Evolutionary conservation across 37 sponge, comb jelly and placozoan species (phyloP).

Genomic region (Amphimedon queenslandica): DNA sequence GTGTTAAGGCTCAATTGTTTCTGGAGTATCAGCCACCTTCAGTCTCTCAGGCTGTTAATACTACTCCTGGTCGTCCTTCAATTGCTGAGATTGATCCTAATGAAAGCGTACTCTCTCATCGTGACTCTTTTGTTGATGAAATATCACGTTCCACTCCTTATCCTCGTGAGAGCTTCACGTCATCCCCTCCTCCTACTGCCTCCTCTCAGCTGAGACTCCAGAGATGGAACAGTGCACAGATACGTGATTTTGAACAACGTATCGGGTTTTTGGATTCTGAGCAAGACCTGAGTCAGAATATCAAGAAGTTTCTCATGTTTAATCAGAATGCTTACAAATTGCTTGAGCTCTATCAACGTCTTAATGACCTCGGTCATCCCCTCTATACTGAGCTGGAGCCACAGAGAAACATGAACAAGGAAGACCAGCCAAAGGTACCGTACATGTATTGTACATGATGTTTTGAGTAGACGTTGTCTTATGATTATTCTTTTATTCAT

Average conservation of each 20-base stretch:
- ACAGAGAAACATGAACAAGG: neutral
- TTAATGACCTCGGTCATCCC: conserved; percentile 61
- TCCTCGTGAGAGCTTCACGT: neutral
- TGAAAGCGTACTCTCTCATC: neutral
- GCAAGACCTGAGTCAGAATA: conserved; percentile 11
- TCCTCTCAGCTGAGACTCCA: neutral
- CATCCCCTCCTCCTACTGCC: neutral
- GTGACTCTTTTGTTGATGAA: neutral
- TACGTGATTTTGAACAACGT: conserved; percentile 77
- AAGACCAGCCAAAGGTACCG: neutral
- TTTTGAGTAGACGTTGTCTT: too few relatives aligned
- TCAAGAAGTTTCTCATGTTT: conserved; percentile 43
- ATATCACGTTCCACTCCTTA: neutral
- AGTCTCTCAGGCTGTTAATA: neutral
- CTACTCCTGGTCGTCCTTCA: neutral
- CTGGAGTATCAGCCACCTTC: conserved; percentile 28
- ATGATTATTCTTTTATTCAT: too few relatives aligned
- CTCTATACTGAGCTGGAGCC: conserved; percentile 4
- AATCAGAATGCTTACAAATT: conserved; percentile 61
- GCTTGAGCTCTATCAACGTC: conserved; percentile 21
- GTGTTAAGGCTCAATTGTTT: conserved; percentile 4
- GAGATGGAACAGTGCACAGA: conserved; percentile 33
- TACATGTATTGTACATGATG: too few relatives aligned
- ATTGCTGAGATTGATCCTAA: neutral
- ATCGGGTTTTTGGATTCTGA: conserved; percentile 73